Conservation (phyloP, 2,888 invertebrate genomes). For the Aporophyla nigra region DNA sequence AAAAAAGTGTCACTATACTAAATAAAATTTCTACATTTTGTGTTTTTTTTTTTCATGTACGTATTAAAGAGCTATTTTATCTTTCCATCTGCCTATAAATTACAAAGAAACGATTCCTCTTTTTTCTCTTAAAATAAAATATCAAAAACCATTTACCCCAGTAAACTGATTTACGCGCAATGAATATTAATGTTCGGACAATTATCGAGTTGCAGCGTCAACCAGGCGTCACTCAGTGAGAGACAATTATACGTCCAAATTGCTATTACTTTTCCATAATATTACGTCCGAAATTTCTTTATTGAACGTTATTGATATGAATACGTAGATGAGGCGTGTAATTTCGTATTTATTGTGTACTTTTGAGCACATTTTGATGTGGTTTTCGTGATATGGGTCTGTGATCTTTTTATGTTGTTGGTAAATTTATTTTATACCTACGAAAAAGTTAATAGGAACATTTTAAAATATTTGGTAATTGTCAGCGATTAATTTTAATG, state of each 20-base stretch:
- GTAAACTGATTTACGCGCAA: conserved; percentile 66
- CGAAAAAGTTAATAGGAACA: neutral
- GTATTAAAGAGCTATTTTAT: too few relatives aligned
- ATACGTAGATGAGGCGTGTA: conserved; percentile 39
- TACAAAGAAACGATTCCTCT: neutral
- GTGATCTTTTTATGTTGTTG: neutral
- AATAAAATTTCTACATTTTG: too few relatives aligned
- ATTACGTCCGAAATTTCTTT: conserved; percentile 48
- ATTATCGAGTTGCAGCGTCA: conserved; percentile 63
- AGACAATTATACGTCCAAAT: conserved; percentile 66
- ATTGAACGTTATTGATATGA: conserved; percentile 61
- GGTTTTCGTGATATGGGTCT: neutral
- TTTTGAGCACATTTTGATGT: neutral
- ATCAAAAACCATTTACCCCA: conserved; percentile 49
- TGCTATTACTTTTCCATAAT: conserved; percentile 59
- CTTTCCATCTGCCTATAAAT: neutral
- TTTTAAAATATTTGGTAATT: neutral
- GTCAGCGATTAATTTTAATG: neutral
- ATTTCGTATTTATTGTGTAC: conserved; percentile 33
- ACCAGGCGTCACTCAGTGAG: conserved; percentile 49
- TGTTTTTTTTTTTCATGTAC: too few relatives aligned
- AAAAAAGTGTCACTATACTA: too few relatives aligned
- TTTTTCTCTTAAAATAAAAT: conserved; percentile 22
- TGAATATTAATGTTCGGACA: conserved; percentile 67
- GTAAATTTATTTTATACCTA: neutral